Conservation (phyloP, 2,113 vertebrate genomes). For the Bostrychus sinensis region DNA sequence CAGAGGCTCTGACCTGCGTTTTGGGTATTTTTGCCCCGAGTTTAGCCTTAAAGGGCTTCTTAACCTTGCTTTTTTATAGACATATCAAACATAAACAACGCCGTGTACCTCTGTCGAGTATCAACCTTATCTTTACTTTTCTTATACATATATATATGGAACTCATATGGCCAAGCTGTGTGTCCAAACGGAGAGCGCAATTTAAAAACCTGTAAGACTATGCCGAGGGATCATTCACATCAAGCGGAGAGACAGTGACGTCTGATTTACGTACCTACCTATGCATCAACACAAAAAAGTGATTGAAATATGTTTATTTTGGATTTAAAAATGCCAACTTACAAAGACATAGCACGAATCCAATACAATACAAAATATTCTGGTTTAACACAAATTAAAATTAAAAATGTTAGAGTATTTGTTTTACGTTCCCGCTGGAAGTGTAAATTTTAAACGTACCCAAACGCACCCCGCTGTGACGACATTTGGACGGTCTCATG, state of each 20-base stretch:
- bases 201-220: background rate
- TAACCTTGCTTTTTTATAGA: too few species aligned
- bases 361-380: too few species aligned
- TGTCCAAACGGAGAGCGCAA: background rate
- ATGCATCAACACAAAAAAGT: background rate
- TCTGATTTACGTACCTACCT: background rate
- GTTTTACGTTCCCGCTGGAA: background rate
- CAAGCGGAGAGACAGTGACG: background rate
- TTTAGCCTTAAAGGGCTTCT: background rate
- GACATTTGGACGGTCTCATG: conserved; percentile 1
- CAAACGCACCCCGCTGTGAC: too few species aligned
- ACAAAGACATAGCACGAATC: background rate
- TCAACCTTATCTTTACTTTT: background rate
- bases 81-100: background rate
- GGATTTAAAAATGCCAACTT: background rate
- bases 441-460: background rate
- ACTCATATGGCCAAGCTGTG: background rate
- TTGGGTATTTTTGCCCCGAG: background rate
- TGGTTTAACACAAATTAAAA: too few species aligned
- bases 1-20: background rate
- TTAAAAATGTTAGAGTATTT: too few species aligned
- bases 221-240: background rate
- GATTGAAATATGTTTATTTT: too few species aligned
- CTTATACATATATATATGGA: background rate
- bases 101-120: background rate